phyloP scores from a whole-genome alignment of 2,113 vertebrate genomes.

The Thamnaconus septentrionalis region DNA sequence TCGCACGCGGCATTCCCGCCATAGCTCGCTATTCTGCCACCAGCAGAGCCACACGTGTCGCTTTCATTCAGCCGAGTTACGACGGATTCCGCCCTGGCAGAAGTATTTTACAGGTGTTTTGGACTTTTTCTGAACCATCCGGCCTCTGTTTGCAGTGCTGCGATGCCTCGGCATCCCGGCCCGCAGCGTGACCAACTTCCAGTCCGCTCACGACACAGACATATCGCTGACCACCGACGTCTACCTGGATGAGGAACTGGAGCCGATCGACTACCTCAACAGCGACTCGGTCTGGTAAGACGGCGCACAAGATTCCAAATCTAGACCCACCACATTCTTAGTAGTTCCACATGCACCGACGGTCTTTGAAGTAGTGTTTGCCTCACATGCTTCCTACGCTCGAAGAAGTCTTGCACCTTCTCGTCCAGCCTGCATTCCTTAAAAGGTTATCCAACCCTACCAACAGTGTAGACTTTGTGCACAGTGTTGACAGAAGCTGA shows the following conservation, averaged over 20 bases:
- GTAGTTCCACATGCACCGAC: too few relatives aligned
- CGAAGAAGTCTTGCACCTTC: too few relatives aligned
- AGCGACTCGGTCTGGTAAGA: slow-evolving; percentile 89
- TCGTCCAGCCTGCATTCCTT: too few relatives aligned
- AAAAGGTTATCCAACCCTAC: too few relatives aligned
- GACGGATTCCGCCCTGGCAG: neutral
- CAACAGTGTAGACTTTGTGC: too few relatives aligned
- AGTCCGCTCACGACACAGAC: slow-evolving; percentile 92
- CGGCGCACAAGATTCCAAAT: neutral
- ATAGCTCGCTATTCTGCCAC: slow-evolving; percentile 51
- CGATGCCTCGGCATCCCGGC: slow-evolving; percentile 87
- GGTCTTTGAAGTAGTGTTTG: too few relatives aligned
- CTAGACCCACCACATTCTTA: too few relatives aligned
- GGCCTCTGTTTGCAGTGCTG: slow-evolving; percentile 75
- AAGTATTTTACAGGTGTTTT: neutral
- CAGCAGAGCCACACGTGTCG: slow-evolving; percentile 38
- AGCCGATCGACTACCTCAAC: slow-evolving; percentile 83
- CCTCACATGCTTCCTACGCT: too few relatives aligned
- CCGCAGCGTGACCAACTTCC: slow-evolving; percentile 92
- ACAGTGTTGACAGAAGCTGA: too few relatives aligned
- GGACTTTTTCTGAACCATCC: neutral
- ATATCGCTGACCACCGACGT: slow-evolving; percentile 90
- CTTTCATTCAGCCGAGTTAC: slow-evolving; percentile 47
- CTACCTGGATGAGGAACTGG: slow-evolving; percentile 87
- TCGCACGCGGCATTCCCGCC: slow-evolving; percentile 49